Conservation (phyloP, 2,797 vertebrate genomes). For the Syngnathus acus region DNA sequence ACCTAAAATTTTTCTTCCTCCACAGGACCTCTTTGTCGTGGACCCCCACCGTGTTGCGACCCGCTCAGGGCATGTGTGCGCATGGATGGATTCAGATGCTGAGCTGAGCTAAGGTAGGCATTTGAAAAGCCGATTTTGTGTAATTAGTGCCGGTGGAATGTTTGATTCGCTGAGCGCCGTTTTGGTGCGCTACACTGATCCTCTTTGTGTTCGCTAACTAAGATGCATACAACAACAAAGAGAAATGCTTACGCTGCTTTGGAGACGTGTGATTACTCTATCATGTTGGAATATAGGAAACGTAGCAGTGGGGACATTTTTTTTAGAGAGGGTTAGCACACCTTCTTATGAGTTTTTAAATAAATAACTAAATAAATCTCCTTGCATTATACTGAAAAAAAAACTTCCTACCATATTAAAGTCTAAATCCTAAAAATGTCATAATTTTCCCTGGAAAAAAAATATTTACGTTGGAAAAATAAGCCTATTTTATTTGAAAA, state of each 20-base stretch:
- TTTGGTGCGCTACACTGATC: not conserved
- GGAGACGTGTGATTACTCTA: not conserved
- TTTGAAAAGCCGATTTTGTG: slow-evolving; percentile 4
- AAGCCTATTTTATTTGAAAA: not conserved
- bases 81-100: not conserved
- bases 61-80: not conserved
- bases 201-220: not conserved
- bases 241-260: not conserved
- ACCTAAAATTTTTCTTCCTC: not conserved
- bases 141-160: slow-evolving; percentile 1
- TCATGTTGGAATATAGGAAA: not conserved
- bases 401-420: not conserved
- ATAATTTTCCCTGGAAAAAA: not conserved
- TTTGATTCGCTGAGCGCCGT: not conserved
- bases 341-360: not conserved
- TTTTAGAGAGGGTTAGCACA: not conserved
- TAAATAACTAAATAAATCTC: not conserved
- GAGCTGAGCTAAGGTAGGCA: not conserved
- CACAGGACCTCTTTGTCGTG: not conserved
- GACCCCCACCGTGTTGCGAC: not conserved
- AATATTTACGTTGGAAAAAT: not conserved
- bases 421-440: not conserved
- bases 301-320: not conserved
- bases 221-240: not conserved
- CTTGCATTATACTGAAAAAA: not conserved